These are phyloP conservation scores for Trachymyrmex cornetzi DNA, from an alignment of 1,140 invertebrate genomes.

Conservation along the genomic window DNA sequence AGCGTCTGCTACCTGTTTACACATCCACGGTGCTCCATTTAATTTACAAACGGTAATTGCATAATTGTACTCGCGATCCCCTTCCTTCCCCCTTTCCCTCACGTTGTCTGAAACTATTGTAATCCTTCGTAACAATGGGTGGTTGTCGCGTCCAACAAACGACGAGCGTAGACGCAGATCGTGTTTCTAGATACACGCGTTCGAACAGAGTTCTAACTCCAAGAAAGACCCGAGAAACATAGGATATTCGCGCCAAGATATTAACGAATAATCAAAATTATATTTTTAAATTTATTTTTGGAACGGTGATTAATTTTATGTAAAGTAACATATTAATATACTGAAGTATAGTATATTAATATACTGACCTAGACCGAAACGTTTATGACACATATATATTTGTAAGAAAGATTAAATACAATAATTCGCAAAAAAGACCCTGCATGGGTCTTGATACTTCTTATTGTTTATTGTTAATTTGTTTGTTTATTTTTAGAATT, in stretches of 20 bases:
- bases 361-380: no score
- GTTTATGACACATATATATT: no score
- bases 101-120: background rate
- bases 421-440: no score
- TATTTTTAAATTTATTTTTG: background rate
- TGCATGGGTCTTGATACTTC: no score
- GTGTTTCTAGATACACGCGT: background rate
- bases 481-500: background rate
- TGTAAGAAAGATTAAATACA: no score
- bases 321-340: no score
- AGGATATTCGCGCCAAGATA: background rate
- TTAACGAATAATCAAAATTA: background rate
- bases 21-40: background rate
- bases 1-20: conserved; percentile 22
- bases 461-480: no score
- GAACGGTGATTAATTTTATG: no score
- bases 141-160: conserved; percentile 30
- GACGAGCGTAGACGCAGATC: conserved; percentile 14
- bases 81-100: background rate
- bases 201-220: conserved; percentile 16
- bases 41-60: conserved; percentile 55
- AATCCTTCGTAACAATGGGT: conserved; percentile 24
- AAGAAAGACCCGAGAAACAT: background rate
- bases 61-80: background rate
- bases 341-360: no score